These are phyloP conservation scores for Eudasyphora cyanicolor DNA, from an alignment of 2,888 invertebrate species.

Conservation along the genomic window DNA sequence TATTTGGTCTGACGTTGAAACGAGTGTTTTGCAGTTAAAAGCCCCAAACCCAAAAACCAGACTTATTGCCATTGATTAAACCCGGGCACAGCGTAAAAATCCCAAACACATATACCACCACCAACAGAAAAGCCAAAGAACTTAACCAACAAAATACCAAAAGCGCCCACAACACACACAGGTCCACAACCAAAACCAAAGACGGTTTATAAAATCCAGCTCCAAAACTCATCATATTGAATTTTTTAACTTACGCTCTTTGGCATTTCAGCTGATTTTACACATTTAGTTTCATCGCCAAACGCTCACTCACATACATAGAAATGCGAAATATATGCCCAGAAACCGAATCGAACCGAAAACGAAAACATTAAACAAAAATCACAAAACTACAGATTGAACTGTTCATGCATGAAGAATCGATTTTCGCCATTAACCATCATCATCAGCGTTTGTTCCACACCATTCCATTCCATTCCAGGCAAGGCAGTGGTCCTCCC, in stretches of 20 bases:
- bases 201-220: no score
- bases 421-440: slow-evolving; percentile 65
- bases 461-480: no score
- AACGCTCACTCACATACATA: slow-evolving; percentile 11
- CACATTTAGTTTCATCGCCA: slow-evolving; percentile 30
- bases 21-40: background rate
- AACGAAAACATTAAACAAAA: slow-evolving; percentile 29
- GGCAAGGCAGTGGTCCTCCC: background rate
- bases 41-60: background rate
- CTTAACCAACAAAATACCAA: background rate
- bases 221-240: no score
- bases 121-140: background rate
- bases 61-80: slow-evolving; percentile 55
- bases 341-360: background rate
- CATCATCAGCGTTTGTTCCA: slow-evolving; percentile 37
- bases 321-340: no score
- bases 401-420: slow-evolving; percentile 65
- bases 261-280: background rate
- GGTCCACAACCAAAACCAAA: no score
- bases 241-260: no score
- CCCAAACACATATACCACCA: background rate
- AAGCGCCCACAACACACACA: no score
- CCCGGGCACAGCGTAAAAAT: slow-evolving; percentile 34
- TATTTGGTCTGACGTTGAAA: no score
- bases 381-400: slow-evolving; percentile 51